A percentile compares a stretch with the other conserved stretches of the same genome.
phyloP scores from a whole-genome alignment of 1,140 invertebrate species.

The Euura lappo region DNA sequence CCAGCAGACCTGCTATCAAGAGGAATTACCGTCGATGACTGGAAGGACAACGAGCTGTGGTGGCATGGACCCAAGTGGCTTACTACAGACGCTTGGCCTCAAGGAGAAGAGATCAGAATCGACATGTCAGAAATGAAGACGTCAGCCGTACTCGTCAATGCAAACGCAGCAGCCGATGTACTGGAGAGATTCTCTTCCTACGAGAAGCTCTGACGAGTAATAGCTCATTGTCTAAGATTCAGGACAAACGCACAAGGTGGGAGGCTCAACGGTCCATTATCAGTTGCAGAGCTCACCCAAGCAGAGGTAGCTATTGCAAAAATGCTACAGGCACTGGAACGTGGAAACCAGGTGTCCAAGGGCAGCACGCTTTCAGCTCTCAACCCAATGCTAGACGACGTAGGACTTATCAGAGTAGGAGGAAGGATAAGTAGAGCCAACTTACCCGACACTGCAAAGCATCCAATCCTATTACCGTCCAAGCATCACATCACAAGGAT shows the following conservation, averaged over 20 bases:
- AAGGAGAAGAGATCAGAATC: no score
- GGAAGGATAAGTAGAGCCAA: conserved; percentile 23
- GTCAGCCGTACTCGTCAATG: no score
- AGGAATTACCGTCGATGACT: conserved; percentile 25
- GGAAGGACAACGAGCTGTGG: conserved; percentile 18
- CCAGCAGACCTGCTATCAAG: conserved; percentile 33
- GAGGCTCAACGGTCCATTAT: conserved; percentile 1
- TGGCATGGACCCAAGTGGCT: conserved; percentile 20
- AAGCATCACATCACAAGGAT: conserved; percentile 23
- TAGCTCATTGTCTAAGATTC: conserved; percentile 8
- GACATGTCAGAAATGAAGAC: no score
- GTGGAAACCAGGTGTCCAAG: background rate
- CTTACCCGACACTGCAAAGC: conserved; percentile 16
- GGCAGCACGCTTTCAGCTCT: background rate
- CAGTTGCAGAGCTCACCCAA: background rate
- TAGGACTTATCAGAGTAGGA: conserved; percentile 25
- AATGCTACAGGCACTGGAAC: no score
- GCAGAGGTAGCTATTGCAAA: background rate
- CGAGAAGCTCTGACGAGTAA: background rate
- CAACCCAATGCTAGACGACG: conserved; percentile 23
- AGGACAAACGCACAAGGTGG: background rate
- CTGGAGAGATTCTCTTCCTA: conserved; percentile 5
- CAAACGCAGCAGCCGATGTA: background rate
- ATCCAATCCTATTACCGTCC: conserved; percentile 27
- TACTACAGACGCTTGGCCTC: no score